Base-by-base conservation (phyloP, 1,140 invertebrate genomes). In the Aphaenogaster ashmeadi region DNA sequence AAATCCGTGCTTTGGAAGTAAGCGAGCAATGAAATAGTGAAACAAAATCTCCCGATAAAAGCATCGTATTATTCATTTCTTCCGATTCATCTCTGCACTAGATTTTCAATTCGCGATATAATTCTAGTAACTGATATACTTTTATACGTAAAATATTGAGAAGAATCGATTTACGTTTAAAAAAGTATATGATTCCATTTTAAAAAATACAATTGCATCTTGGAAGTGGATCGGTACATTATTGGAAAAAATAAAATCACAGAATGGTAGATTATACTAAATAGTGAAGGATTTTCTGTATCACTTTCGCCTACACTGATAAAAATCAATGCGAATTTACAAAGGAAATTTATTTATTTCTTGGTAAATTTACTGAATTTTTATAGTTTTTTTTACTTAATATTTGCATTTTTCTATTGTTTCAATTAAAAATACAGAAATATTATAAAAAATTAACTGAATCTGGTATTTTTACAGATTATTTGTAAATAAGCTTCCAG, bases 11-110 rank as follows among this genome's bases (percentile, higher is more conserved):
- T 41, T 27, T 52, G 18, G 2, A 54, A 69, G 13, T 79, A 67
- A 67, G 13, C 7, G 21, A 27, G 47, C 41, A 58, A 83, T 72
- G 44, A 81, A 81, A 83, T 58, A 58, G 18, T 72, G 56, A 33
- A 71, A 15, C 15, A 44, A 83, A 58, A 83, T 44, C 3, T 47
- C 4, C n/a, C 6, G 18, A 74, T 47, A 36, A 56, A 66, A 66
- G 5, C 41, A 1, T 71, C 3, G 18, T 56, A 54, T 71, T 56
- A 81, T 33, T 58, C 21, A 33, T 71, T 2, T 38, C 18, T 18
- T 67, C 38, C 36, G 38, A 27, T 27, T 27, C 36, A 44, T 58
- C 3, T 47, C 33, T n/a, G 15, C 5, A 27, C 8, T 58, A 58
- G 36, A 21, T 62, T 80, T 67, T 80, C 62, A 67, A 80, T 54